Conservation (phyloP, 2,797 vertebrate species). For the Myotis myotis region DNA sequence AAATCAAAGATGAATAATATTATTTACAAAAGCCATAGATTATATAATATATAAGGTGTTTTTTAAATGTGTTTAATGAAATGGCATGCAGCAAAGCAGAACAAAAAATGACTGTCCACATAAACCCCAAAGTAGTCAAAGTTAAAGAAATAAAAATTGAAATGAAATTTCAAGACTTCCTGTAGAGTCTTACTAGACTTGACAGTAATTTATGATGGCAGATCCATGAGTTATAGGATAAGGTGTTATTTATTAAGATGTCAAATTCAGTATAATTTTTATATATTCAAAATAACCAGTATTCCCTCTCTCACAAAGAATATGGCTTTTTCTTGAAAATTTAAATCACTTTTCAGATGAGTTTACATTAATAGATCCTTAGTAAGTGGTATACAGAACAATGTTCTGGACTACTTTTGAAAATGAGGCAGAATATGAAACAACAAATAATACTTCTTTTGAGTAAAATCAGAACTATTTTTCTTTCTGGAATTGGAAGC, state of each 20-base stretch:
- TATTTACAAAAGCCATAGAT: background rate
- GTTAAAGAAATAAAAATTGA: constrained; percentile 9
- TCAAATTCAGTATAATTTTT: background rate
- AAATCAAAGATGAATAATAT: background rate
- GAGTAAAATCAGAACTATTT: background rate
- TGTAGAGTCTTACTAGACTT: background rate
- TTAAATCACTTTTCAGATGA: background rate
- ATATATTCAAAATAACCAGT: background rate
- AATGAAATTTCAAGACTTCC: constrained; percentile 30
- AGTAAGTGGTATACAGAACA: background rate
- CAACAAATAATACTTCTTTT: background rate
- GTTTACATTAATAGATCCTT: background rate
- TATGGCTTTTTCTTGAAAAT: background rate
- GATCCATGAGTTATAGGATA: background rate
- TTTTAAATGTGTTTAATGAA: background rate
- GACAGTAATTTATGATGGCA: background rate
- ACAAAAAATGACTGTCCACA: background rate
- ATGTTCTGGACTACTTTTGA: background rate
- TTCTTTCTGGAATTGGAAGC: background rate
- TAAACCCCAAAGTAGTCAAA: background rate
- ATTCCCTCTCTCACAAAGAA: background rate
- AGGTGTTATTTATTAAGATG: background rate
- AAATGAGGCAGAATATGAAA: background rate
- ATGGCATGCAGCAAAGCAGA: background rate
- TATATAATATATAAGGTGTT: background rate